Conservation (phyloP, 2,797 vertebrate species). For the Acrossocheilus wenchowensis region DNA sequence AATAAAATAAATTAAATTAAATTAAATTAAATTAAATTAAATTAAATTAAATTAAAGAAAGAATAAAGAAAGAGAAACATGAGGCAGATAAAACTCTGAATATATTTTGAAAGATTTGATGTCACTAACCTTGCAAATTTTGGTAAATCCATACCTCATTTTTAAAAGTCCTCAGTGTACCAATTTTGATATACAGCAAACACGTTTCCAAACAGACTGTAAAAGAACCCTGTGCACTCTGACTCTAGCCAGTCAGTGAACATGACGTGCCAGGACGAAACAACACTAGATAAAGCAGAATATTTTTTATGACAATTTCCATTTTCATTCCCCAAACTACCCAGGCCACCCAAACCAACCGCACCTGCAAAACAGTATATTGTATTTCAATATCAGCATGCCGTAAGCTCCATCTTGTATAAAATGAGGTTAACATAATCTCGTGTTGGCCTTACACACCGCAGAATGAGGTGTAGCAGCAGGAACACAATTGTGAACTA, state of each 20-base stretch:
- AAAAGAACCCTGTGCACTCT: background rate
- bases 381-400: background rate
- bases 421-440: slow-evolving; percentile 40
- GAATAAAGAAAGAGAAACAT: too few species aligned
- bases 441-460: background rate
- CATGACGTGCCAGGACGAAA: background rate
- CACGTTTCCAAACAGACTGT: background rate
- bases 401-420: slow-evolving; percentile 23
- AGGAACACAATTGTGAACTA: slow-evolving; percentile 35
- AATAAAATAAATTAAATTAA: too few species aligned
- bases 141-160: background rate
- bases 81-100: background rate
- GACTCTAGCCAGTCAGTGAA: background rate
- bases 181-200: background rate
- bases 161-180: background rate
- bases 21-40: too few species aligned
- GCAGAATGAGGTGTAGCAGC: background rate
- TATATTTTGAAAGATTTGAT: background rate
- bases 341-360: slow-evolving; percentile 9
- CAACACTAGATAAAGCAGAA: slow-evolving; percentile 10
- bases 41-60: too few species aligned
- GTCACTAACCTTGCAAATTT: background rate
- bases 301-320: background rate
- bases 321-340: slow-evolving; percentile 22
- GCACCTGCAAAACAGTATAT: background rate